Conservation (phyloP, 2,113 vertebrate species). For the Maccullochella peelii region DNA sequence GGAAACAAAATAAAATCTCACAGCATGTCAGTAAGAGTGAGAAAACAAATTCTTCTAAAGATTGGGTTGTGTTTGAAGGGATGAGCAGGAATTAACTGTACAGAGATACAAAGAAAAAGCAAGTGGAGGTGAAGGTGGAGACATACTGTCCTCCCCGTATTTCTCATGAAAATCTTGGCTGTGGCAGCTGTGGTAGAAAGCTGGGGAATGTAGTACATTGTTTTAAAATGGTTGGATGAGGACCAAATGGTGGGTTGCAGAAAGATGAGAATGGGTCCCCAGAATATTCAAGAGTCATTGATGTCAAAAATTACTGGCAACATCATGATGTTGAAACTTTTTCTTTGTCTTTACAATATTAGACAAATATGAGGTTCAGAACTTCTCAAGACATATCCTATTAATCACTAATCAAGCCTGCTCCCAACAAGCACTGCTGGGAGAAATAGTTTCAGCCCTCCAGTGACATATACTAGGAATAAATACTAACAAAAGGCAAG, state of each 20-base stretch:
- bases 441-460: conserved; percentile 30
- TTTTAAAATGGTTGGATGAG: conserved; percentile 47
- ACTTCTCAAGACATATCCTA: conserved; percentile 8
- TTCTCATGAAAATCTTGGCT: conserved; percentile 53
- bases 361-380: conserved; percentile 16
- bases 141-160: conserved; percentile 25
- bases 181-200: conserved; percentile 23
- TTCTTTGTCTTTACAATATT: conserved; percentile 27
- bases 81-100: conserved; percentile 47
- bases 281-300: conserved; percentile 45
- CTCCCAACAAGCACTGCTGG: conserved; percentile 24
- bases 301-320: conserved; percentile 52
- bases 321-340: conserved; percentile 23
- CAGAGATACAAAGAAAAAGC: conserved; percentile 40
- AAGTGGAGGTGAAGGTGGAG: conserved; percentile 36
- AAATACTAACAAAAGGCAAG: conserved; percentile 6
- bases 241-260: conserved; percentile 55
- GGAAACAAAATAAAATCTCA: conserved; percentile 47
- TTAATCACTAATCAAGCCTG: conserved; percentile 60
- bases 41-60: conserved; percentile 58
- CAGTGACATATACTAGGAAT: conserved; percentile 21
- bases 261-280: conserved; percentile 58
- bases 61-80: conserved; percentile 26
- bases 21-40: conserved; percentile 45
- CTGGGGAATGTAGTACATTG: conserved; percentile 40